Base-by-base conservation (phyloP, 2,797 vertebrate species). In the Semotilus atromaculatus region DNA sequence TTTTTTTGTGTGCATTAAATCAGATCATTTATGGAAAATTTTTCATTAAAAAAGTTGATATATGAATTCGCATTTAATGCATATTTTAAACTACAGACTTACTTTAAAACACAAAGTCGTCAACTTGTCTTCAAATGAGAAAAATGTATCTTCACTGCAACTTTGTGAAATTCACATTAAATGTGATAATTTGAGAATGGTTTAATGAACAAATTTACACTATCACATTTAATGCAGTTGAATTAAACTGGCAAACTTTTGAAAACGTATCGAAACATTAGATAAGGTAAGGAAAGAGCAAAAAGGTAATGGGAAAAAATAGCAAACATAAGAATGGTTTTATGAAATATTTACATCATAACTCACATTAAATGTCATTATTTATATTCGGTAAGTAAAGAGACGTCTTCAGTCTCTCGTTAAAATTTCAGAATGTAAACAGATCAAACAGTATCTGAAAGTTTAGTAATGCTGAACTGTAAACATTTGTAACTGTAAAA, bases 401-500 rank as follows among this genome's bases (percentile, higher is more conserved):
- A 11, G 6, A 21, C 8, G 7, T 36, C 18, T 67, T 21, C 9
- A 21, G 31, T 67, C 21, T 67, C 3, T 43, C 5, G 1, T 70
- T 60, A 3, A 3, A 60, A 11, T 60, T 26, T 23, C 58, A 21
- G 14, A 31, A 31, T 14, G 10, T 45, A 53, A 26, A 85, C 43
- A 18, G 34, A 64, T 29, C n/a, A 62, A 71, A 40, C 5, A 38
- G 40, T 71, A 23, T 55, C 29, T n/a, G 9, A 18, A 62, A 45
- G 43, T 51, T 26, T 48, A n/a, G 38, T 51, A 21, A 11, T 21
- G 29, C 19, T 29, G 29, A 60, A 53, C 68, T 75, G 19, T 71
- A 76, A 79, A 89, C 31, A 74, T 74, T 53, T 74, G 4, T 48
- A 10, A 48, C 4, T 72, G 16, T 84, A 76, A 43, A 26, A 36